Evolutionary conservation across 2,888 invertebrate species (phyloP).

Genomic region (Brachypalpus laphriformis): DNA sequence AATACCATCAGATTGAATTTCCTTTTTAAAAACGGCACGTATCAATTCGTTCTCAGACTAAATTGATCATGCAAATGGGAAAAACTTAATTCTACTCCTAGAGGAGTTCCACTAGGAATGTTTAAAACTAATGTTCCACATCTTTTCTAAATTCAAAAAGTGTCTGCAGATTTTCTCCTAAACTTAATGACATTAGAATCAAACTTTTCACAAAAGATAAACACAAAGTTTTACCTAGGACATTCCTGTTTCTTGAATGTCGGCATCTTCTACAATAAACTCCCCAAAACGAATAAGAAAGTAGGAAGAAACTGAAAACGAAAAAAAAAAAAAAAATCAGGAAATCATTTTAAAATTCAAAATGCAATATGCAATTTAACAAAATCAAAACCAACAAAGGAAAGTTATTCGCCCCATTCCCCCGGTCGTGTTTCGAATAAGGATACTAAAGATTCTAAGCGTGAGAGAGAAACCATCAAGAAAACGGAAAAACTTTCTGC

Average conservation of each 20-base stretch:
- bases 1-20: neutral
- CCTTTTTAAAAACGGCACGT: neutral
- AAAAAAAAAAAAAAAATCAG: conserved; percentile 30
- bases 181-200: conserved; percentile 64
- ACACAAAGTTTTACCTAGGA: conserved; percentile 56
- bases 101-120: neutral
- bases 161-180: conserved; percentile 32
- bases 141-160: conserved; percentile 23
- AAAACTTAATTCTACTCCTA: neutral
- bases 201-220: conserved; percentile 42
- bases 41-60: neutral
- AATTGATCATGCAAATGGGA: neutral
- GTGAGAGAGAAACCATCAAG: conserved; percentile 20
- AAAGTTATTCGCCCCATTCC: conserved; percentile 28
- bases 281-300: neutral
- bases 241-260: conserved; percentile 18
- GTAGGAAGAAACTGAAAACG: neutral
- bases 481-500: conserved; percentile 56
- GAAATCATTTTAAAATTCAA: conserved; percentile 58
- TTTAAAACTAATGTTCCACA: conserved; percentile 12
- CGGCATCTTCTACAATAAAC: conserved; percentile 34
- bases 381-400: conserved; percentile 65
- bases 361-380: conserved; percentile 70
- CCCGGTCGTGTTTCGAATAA: neutral
- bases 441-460: conserved; percentile 3